These are phyloP conservation scores for Cynopterus brachyotis DNA, from an alignment of 2,113 vertebrate species.

Conservation along the genomic window DNA sequence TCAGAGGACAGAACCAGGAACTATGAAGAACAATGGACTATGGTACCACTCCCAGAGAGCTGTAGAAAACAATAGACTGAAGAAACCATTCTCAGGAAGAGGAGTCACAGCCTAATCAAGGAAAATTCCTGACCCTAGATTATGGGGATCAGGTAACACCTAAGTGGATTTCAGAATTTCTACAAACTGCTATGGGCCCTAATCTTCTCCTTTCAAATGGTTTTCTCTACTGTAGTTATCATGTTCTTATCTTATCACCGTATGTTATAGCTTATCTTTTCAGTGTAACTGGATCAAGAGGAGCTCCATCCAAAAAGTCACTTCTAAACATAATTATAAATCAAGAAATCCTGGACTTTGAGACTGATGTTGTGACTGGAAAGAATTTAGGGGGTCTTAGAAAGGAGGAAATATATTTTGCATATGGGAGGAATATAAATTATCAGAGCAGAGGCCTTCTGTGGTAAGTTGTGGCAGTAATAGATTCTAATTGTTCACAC, in stretches of 20 bases:
- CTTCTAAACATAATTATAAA: background rate
- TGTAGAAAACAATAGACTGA: background rate
- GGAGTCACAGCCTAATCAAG: background rate
- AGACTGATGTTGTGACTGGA: background rate
- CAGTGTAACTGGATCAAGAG: background rate
- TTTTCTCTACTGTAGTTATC: background rate
- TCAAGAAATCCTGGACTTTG: background rate
- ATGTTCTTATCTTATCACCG: background rate
- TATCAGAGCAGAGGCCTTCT: background rate
- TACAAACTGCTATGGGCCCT: background rate
- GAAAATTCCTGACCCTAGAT: background rate
- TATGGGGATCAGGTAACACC: background rate
- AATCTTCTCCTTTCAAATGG: background rate
- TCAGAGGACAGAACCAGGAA: background rate
- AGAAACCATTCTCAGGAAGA: background rate
- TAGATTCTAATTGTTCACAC: background rate
- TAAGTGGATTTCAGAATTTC: background rate
- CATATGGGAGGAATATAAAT: background rate
- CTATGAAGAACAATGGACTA: background rate
- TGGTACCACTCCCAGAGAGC: background rate
- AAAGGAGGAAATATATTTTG: background rate
- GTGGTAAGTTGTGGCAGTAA: background rate
- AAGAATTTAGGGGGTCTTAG: background rate
- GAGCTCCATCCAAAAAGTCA: background rate
- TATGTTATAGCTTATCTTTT: background rate